These are phyloP conservation scores for Buathra laborator DNA, from an alignment of 2,888 invertebrate genomes.

Conservation along the genomic window DNA sequence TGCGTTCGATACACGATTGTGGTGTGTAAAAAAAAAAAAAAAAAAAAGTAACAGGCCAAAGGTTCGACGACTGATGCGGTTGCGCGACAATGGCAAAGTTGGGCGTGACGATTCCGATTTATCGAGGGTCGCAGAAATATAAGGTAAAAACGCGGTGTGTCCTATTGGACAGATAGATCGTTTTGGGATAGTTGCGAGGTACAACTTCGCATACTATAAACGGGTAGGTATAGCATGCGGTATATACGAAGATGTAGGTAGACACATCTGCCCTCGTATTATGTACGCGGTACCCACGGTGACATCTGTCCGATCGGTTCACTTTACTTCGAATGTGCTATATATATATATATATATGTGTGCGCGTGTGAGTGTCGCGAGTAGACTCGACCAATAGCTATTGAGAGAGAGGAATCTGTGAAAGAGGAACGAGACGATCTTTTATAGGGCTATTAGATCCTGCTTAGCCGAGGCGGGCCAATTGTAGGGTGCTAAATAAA, in stretches of 20 bases:
- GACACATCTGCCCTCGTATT: conserved; percentile 80
- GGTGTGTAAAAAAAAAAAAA: conserved; percentile 47
- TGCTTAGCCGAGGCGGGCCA: conserved; percentile 83
- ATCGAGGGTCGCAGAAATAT: conserved; percentile 75
- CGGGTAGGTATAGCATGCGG: conserved; percentile 49
- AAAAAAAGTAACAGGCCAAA: conserved; percentile 65
- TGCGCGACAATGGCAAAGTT: conserved; percentile 74
- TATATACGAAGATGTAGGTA: conserved; percentile 58
- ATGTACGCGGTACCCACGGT: conserved; percentile 64
- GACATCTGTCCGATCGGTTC: conserved; percentile 81
- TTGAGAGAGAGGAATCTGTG: conserved; percentile 69
- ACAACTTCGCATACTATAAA: conserved; percentile 43
- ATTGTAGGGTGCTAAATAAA: conserved; percentile 85
- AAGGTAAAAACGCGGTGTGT: conserved; percentile 48
- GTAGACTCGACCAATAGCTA: conserved; percentile 57
- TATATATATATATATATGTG: neutral
- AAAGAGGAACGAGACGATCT: conserved; percentile 75
- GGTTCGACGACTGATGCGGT: conserved; percentile 61
- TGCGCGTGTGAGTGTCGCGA: neutral
- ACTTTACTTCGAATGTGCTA: conserved; percentile 12
- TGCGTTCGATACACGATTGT: conserved; percentile 57
- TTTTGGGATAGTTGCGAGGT: conserved; percentile 19
- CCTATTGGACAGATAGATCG: conserved; percentile 46
- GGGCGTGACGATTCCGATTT: conserved; percentile 84
- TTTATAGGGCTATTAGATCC: conserved; percentile 85